Evolutionary conservation across 2,113 vertebrate genomes (phyloP).

Genomic region (Aldabrachelys gigantea): DNA sequence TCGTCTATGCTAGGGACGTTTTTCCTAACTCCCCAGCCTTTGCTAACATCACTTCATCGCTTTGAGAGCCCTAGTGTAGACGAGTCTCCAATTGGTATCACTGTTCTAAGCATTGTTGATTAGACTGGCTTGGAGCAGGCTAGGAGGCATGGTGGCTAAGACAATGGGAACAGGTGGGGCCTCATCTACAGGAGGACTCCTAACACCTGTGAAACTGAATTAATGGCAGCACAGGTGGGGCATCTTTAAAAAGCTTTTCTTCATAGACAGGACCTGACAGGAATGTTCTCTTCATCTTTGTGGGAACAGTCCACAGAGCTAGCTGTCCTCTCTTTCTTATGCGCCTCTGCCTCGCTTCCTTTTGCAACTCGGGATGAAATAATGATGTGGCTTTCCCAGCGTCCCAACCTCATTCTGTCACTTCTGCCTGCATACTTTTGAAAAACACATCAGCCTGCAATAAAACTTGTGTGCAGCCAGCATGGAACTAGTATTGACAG

Average conservation of each 20-base stretch:
- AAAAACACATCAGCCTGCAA: slow-evolving; percentile 78
- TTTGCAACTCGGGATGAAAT: slow-evolving; percentile 56
- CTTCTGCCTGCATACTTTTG: slow-evolving; percentile 65
- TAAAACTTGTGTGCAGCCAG: slow-evolving; percentile 82
- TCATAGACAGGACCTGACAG: background rate
- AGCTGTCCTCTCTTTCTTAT: background rate
- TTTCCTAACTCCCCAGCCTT: slow-evolving; percentile 4
- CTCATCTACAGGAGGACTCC: background rate
- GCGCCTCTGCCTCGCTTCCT: slow-evolving; percentile 7
- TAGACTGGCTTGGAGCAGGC: background rate
- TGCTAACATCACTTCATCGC: background rate
- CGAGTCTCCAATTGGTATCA: slow-evolving; percentile 15
- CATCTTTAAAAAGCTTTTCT: slow-evolving; percentile 35
- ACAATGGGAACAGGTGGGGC: slow-evolving; percentile 43
- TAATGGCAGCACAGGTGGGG: slow-evolving; percentile 17
- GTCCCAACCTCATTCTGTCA: slow-evolving; percentile 91
- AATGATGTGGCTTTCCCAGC: slow-evolving; percentile 69
- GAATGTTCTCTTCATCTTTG: background rate
- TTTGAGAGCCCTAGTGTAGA: background rate
- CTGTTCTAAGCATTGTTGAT: slow-evolving; percentile 39
- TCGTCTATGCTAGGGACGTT: background rate
- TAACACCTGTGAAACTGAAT: background rate
- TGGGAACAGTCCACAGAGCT: background rate
- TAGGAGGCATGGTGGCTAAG: slow-evolving; percentile 8
- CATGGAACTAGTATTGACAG: slow-evolving; percentile 81